A percentile compares a stretch with the other conserved stretches of the same genome.
phyloP scores from a whole-genome alignment of 2,888 invertebrate genomes.

The Stenoptilia bipunctidactyla region DNA sequence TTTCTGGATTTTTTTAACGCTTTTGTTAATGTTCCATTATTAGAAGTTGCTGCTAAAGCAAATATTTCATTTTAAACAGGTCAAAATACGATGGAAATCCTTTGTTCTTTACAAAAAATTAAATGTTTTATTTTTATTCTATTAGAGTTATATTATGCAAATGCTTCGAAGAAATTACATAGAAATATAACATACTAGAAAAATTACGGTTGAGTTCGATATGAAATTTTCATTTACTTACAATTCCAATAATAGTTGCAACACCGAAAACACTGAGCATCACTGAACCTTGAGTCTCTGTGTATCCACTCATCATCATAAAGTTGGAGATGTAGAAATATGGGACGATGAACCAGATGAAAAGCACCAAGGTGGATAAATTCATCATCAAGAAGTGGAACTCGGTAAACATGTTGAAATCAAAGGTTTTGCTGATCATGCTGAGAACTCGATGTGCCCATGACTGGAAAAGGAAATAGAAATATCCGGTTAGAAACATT shows the following conservation, averaged over 20 bases:
- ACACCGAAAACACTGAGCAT: slow-evolving; percentile 89
- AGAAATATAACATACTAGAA: neutral
- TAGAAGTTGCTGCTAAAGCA: no score
- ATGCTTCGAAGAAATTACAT: neutral
- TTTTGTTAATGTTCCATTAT: no score
- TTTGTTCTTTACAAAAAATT: no score
- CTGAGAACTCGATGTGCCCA: slow-evolving; percentile 79
- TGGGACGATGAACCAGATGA: slow-evolving; percentile 95
- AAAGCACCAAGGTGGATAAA: slow-evolving; percentile 89
- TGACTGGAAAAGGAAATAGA: slow-evolving; percentile 75
- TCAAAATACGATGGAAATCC: no score
- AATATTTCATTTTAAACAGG: no score
- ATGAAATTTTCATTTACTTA: slow-evolving; percentile 42
- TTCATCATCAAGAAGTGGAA: slow-evolving; percentile 87
- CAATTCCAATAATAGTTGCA: slow-evolving; percentile 91
- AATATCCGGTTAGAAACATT: no score
- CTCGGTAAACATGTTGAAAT: slow-evolving; percentile 87
- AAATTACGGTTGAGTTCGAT: neutral
- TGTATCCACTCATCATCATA: slow-evolving; percentile 73
- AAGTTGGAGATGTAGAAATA: slow-evolving; percentile 93
- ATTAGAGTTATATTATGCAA: no score
- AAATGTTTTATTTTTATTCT: no score
- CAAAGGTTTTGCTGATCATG: slow-evolving; percentile 79
- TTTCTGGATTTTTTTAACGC: no score
- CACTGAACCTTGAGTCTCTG: slow-evolving; percentile 78